Conservation (phyloP, 2,888 invertebrate species). For the Temnothorax rugatulus region DNA sequence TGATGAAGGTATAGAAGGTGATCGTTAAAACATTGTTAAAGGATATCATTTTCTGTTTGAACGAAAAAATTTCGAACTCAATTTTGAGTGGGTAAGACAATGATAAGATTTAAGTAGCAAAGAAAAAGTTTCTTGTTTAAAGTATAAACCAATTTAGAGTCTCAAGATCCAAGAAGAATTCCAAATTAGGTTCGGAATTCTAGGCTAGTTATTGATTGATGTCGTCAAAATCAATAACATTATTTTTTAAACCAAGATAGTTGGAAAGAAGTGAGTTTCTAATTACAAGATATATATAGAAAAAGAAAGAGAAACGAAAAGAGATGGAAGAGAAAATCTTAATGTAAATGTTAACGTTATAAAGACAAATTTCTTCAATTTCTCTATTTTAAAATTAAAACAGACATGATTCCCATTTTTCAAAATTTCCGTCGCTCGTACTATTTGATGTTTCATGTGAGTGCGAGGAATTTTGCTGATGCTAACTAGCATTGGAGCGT, state of each 20-base stretch:
- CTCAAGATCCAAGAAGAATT: not conserved
- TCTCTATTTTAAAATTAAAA: not conserved
- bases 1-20: not conserved
- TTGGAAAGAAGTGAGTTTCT: not conserved
- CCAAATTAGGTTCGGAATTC: not conserved
- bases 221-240: not conserved
- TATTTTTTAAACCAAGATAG: not conserved
- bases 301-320: not conserved
- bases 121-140: conserved; percentile 6
- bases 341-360: not conserved
- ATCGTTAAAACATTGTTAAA: conserved; percentile 26
- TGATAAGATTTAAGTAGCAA: not conserved
- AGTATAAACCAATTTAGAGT: conserved; percentile 11
- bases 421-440: not conserved
- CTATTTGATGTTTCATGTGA: not conserved
- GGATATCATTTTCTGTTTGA: conserved; percentile 17
- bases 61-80: conserved; percentile 3
- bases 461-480: not conserved
- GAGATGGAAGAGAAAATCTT: not conserved
- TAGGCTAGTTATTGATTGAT: not conserved
- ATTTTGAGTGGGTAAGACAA: conserved; percentile 24
- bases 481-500: not conserved
- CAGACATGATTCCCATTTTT: not conserved
- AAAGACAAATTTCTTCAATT: not conserved
- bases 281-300: conserved; percentile 3